These are phyloP conservation scores for Oopsacas minuta DNA, from an alignment of 37 sponge, comb jelly and placozoan species.

Conservation along the genomic window DNA sequence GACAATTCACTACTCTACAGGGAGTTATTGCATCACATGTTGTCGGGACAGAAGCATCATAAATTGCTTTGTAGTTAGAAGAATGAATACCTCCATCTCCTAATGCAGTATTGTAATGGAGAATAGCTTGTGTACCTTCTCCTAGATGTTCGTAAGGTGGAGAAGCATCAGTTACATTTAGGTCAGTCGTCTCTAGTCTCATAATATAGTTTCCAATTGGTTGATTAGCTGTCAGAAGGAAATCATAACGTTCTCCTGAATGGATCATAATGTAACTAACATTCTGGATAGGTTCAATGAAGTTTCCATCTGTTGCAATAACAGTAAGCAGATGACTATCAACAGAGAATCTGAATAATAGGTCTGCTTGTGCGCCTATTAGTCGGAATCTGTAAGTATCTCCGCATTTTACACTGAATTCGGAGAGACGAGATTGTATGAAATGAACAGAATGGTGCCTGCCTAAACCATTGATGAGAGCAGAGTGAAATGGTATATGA, in stretches of 20 bases:
- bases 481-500: slow-evolving; percentile 50
- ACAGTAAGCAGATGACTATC: slow-evolving; percentile 42
- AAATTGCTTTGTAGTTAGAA: slow-evolving; percentile 24
- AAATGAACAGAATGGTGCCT: slow-evolving; percentile 13
- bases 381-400: slow-evolving; percentile 48
- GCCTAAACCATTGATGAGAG: slow-evolving; percentile 65
- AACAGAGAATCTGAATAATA: slow-evolving; percentile 47
- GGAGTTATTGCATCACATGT: not conserved
- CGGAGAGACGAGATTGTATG: not conserved
- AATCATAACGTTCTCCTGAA: slow-evolving; percentile 66
- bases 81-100: not conserved
- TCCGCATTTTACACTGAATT: not conserved
- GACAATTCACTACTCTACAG: slow-evolving; percentile 54
- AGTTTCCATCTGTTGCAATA: slow-evolving; percentile 48
- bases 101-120: slow-evolving; percentile 29
- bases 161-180: not conserved
- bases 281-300: slow-evolving; percentile 21
- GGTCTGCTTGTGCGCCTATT: slow-evolving; percentile 61
- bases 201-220: not conserved
- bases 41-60: not conserved
- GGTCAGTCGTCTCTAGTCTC: not conserved
- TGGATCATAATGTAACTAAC: slow-evolving; percentile 63
- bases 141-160: slow-evolving; percentile 18
- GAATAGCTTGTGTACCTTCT: slow-evolving; percentile 42
- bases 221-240: slow-evolving; percentile 33